A percentile compares a stretch with the other conserved stretches of the same genome.
Evolutionary conservation across 2,113 vertebrate genomes (phyloP).

Genomic region (Ictidomys tridecemlineatus): DNA sequence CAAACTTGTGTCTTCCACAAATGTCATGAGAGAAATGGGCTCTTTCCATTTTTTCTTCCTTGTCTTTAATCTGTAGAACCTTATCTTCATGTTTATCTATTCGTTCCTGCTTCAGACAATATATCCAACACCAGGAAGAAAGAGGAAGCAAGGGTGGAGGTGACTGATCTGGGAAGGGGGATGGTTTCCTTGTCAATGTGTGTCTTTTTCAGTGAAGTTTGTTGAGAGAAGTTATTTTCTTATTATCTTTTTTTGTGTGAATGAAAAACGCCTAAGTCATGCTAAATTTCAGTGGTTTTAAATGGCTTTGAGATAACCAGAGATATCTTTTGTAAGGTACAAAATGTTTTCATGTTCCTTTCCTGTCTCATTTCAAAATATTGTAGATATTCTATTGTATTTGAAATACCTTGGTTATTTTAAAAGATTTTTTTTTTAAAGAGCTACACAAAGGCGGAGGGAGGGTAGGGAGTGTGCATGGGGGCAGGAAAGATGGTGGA

Average conservation of each 20-base stretch:
- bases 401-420: constrained; percentile 8
- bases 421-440: background rate
- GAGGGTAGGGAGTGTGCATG: too few species aligned
- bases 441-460: background rate
- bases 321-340: background rate
- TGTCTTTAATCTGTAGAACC: background rate
- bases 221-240: constrained; percentile 39
- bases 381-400: constrained; percentile 23
- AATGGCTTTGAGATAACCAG: constrained; percentile 42
- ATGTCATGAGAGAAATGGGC: background rate
- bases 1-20: background rate
- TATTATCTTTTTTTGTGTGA: background rate
- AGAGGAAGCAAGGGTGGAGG: background rate
- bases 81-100: background rate
- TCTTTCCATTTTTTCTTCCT: background rate
- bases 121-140: background rate
- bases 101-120: background rate
- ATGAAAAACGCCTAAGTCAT: background rate
- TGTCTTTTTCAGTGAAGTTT: constrained; percentile 15
- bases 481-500: too few species aligned
- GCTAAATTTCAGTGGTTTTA: background rate
- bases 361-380: constrained; percentile 21
- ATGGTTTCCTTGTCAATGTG: background rate
- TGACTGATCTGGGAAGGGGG: background rate
- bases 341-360: constrained; percentile 25